Evolutionary conservation across 1,140 invertebrate genomes (phyloP), one percentile per base, ranked within the genome.

Genomic region (Myzus persicae): DNA sequence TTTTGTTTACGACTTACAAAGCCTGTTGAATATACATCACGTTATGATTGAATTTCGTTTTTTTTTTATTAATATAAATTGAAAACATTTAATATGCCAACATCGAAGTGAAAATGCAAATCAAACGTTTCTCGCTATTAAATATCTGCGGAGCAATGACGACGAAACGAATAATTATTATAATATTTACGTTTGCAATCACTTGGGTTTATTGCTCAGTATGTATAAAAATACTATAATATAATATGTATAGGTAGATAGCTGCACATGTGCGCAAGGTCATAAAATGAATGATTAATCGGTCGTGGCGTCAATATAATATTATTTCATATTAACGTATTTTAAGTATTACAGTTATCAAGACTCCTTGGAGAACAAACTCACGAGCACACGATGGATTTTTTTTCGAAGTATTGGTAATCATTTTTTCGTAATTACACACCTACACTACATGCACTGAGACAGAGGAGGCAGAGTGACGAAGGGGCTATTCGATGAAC

Each of bases 1-100:
- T 51, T 89, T 51, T 89, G 26, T 89, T 51, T 89, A 89, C 87
- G 87, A 89, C 87, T 51, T 51, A 36, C 87, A 51, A 89, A 38
- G 31, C 87, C 36, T 89, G 48, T 46, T 89, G 36, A 48, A 89
- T 51, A 89, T 51, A 51, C n/a, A 89, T 51, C 48, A 38, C 46
- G 87, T 89, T 87, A 87, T 89, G 87, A 89, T 89, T 51, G 46
- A 51, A 48, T 89, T 89, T 51, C 22, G 20, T n/a, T 48, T 31
- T 85, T 42, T 84, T 40, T 51, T 51, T 88, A 48, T 87, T 42
- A 36, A 38, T 89, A 38, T 36, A 89, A 51, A 89, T 48, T 24
- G n/a, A 51, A 89, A 89, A 20, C 22, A 88, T 36, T 88, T 88
- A n/a, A 48, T 48, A 46, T n/a, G 46, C 31, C 31, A 89, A 89